Conservation (phyloP, 2,797 vertebrate species). For the Ispidina lecontei region DNA sequence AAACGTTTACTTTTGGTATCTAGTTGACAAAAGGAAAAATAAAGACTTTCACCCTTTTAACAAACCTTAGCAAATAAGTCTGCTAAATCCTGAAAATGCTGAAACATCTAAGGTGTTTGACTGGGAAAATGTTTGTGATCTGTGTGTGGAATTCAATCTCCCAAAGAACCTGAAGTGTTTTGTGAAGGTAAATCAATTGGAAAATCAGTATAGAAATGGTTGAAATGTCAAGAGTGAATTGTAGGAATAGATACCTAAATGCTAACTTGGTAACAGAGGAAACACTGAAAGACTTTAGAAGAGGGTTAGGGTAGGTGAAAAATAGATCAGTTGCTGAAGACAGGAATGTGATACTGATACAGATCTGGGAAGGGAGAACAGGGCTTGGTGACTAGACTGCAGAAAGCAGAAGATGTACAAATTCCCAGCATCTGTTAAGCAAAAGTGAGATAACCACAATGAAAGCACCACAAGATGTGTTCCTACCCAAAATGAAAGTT, state of each 20-base stretch:
- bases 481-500: neutral
- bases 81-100: neutral
- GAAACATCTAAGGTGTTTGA: neutral
- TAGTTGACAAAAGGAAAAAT: too few relatives aligned
- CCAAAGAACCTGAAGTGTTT: neutral
- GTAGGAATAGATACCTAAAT: neutral
- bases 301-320: neutral
- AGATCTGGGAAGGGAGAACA: neutral
- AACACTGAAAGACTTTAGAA: neutral
- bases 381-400: neutral
- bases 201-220: neutral
- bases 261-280: neutral
- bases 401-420: neutral
- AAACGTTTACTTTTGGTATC: too few relatives aligned
- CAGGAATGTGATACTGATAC: fast-evolving
- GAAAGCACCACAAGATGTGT: neutral
- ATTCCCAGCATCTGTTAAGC: neutral
- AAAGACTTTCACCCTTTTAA: too few relatives aligned
- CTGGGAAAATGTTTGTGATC: neutral
- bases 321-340: neutral
- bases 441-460: neutral
- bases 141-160: neutral
- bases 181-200: neutral
- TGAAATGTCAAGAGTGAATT: neutral
- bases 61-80: too few relatives aligned